A percentile compares a stretch with the other conserved stretches of the same genome.
phyloP scores from a whole-genome alignment of 2,797 vertebrate genomes.

The Crossoptilon crossoptilon region DNA sequence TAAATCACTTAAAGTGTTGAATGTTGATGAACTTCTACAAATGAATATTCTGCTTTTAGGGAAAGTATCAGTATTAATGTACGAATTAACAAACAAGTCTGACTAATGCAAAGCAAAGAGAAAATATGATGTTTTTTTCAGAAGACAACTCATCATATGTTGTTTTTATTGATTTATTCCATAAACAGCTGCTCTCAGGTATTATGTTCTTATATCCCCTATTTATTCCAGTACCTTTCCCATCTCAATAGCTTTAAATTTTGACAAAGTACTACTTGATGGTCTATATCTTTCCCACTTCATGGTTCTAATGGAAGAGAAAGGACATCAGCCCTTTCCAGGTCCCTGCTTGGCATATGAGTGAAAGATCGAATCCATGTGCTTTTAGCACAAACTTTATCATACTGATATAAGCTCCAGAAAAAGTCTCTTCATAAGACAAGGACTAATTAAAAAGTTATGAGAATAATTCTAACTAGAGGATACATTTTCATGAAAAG shows the following conservation, averaged over 20 bases:
- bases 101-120: slow-evolving; percentile 22
- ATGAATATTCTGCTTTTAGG: slow-evolving; percentile 44
- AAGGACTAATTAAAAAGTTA: background rate
- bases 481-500: background rate
- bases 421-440: background rate
- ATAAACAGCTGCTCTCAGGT: background rate
- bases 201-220: background rate
- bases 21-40: slow-evolving; percentile 42
- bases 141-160: background rate
- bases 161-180: background rate
- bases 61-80: background rate
- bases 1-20: slow-evolving; percentile 1
- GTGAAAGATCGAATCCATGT: background rate
- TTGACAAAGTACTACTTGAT: background rate
- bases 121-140: background rate
- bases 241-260: background rate
- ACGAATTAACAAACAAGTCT: slow-evolving; percentile 5
- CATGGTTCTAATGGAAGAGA: background rate
- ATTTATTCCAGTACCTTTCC: background rate
- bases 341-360: background rate
- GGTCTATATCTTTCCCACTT: background rate
- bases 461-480: background rate
- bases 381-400: background rate
- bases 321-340: background rate
- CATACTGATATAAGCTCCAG: background rate